Base-by-base conservation (phyloP, 2,888 invertebrate species). In the Pandemis corylana region DNA sequence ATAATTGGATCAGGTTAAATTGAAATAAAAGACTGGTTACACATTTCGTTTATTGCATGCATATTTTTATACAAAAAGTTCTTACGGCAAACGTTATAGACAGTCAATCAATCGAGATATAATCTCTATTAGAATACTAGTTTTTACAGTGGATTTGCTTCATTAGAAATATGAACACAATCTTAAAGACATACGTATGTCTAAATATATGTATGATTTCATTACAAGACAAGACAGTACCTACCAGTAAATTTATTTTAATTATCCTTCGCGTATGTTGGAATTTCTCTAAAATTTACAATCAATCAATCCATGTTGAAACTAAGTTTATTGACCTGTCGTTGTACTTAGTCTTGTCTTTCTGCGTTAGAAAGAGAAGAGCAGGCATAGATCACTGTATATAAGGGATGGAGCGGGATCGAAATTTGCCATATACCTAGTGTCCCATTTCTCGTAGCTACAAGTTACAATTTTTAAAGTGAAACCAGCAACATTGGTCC, bases 101-200 rank as follows among this genome's bases (percentile, higher is more conserved):
- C 73, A 73, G 73, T 73, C 73, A 64, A 49, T 73, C 73, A 64
- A 49, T 56, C 46, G 72, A 73, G 73, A 73, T 73, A 68, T 56
- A 56, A 73, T 73, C 73, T 73, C 73, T 65, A 72, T 61, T 71
- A 72, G 51, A 15, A 62, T 72, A 49, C 66, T 71, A 72, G 56
- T 67, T 73, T 41, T n/a, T 42, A 62, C 62, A 71, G 7, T 20
- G 49, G 41, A 42, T 13, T 15, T 5, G 53, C 51, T 64, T 53
- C 63, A 73, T 46, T 68, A 73, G 72, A 73, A 64, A 64, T 68
- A 68, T 41, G 65, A 49, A 71, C 56, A 64, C 53, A 12, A 4
- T 9, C n/a, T 5, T 6, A n/a, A 2, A 15, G 6, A n/a, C 2
- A 53, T n/a, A 56, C 15, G 20, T 20, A 15, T 56, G 1, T 15